These are phyloP conservation scores for Lanius ludovicianus DNA, from an alignment of 2,113 vertebrate species.

Conservation along the genomic window DNA sequence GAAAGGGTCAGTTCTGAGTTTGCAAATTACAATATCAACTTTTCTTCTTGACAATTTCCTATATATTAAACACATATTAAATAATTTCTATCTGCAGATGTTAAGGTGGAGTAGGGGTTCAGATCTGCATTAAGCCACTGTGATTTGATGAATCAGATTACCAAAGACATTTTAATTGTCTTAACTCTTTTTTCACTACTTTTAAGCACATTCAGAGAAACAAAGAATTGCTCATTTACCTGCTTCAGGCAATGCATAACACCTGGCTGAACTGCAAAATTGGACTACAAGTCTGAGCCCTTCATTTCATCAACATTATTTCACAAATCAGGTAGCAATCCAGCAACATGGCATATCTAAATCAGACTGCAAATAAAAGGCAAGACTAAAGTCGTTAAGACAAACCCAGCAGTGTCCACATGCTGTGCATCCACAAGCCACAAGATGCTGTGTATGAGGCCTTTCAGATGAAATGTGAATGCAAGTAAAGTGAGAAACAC, in stretches of 20 bases:
- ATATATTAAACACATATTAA: neutral
- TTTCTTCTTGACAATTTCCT: neutral
- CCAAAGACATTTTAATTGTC: neutral
- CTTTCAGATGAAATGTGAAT: neutral
- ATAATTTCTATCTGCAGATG: neutral
- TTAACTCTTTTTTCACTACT: neutral
- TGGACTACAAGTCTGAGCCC: neutral
- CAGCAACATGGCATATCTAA: neutral
- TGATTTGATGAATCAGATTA: neutral
- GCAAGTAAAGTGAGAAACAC: neutral
- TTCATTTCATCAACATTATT: neutral
- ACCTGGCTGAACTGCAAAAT: neutral
- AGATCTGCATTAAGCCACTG: neutral
- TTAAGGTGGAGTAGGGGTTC: neutral
- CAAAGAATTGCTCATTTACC: neutral
- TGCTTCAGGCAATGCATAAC: neutral
- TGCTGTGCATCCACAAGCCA: neutral
- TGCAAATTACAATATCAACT: neutral
- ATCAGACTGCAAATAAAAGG: neutral
- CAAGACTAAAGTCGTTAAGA: neutral
- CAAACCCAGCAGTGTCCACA: neutral
- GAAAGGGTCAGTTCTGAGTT: neutral
- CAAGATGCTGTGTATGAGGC: neutral
- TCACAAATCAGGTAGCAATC: neutral
- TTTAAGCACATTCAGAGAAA: neutral